Conservation (phyloP, 2,888 invertebrate genomes). For the Eilema caniola region DNA sequence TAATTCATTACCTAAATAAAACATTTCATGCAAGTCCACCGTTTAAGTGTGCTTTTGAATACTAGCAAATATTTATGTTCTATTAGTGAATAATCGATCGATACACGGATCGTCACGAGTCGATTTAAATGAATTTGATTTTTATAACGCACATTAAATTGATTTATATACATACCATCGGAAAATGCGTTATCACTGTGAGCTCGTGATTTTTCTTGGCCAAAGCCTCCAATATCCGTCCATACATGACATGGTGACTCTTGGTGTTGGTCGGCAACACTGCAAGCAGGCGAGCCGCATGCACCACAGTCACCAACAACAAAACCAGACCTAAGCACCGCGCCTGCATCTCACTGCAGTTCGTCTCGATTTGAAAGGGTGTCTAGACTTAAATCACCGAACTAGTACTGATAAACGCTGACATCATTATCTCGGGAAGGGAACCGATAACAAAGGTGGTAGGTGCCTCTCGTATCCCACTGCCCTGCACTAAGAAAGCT, state of each 20-base stretch:
- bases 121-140: no score
- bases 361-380: constrained; percentile 66
- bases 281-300: constrained; percentile 77
- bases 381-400: constrained; percentile 48
- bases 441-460: constrained; percentile 34
- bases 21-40: no score
- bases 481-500: constrained; percentile 23
- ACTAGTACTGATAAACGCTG: constrained; percentile 58
- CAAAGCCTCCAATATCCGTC: constrained; percentile 78
- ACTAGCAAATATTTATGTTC: no score
- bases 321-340: constrained; percentile 64
- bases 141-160: background rate
- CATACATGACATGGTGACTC: constrained; percentile 86
- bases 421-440: constrained; percentile 52
- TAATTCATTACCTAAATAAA: no score
- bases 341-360: constrained; percentile 79
- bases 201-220: constrained; percentile 76
- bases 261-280: constrained; percentile 84
- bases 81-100: no score
- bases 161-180: constrained; percentile 75
- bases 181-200: constrained; percentile 81
- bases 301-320: constrained; percentile 60
- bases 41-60: no score
- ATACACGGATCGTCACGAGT: no score
- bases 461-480: constrained; percentile 27